phyloP scores from a whole-genome alignment of 2,113 vertebrate genomes.

The Apus apus region DNA sequence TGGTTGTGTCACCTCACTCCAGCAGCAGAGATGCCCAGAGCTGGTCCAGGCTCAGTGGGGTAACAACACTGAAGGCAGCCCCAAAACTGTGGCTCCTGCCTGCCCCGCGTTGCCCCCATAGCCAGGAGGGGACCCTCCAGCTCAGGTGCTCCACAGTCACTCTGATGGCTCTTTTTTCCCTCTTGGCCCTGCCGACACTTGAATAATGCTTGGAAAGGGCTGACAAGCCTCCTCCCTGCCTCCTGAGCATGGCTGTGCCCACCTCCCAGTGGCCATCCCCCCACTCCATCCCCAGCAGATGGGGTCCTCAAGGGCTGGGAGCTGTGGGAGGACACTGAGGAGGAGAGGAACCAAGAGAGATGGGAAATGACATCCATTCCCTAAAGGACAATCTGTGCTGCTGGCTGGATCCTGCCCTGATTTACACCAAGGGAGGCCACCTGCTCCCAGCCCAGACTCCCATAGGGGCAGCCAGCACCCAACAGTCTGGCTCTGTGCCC shows the following conservation, averaged over 20 bases:
- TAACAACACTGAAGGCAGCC: neutral
- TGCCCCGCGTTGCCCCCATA: accelerated
- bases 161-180: neutral
- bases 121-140: neutral
- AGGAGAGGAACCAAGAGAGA: neutral
- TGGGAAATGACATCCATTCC: neutral
- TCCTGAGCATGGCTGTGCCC: accelerated
- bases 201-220: neutral
- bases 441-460: neutral
- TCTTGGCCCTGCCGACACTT: accelerated
- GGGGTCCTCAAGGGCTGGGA: neutral
- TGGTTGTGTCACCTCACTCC: accelerated
- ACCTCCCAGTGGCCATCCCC: neutral
- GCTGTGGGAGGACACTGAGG: accelerated
- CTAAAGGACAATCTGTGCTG: neutral
- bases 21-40: neutral
- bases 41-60: neutral
- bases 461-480: neutral
- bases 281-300: neutral
- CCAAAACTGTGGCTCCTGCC: neutral
- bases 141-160: neutral
- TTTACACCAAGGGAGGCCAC: neutral
- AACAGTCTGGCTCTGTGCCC: neutral
- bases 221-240: neutral
- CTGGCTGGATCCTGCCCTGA: neutral